Conservation (phyloP, 2,797 vertebrate species). For the Lithobates pipiens region DNA sequence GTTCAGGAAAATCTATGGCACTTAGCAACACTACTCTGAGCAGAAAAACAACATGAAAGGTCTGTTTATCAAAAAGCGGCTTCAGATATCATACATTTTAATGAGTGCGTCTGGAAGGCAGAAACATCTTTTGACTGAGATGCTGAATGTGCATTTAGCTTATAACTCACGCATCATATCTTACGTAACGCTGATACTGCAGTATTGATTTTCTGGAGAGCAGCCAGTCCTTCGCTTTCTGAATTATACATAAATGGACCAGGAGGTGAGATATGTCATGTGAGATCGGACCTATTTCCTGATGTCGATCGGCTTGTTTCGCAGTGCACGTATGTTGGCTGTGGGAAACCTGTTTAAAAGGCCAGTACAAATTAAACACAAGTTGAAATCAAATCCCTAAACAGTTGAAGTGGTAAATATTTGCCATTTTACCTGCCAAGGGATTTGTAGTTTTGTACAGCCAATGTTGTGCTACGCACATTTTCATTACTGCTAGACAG, state of each 20-base stretch:
- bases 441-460: background rate
- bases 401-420: no score
- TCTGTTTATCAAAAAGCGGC: slow-evolving; percentile 30
- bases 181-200: slow-evolving; percentile 58
- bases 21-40: slow-evolving; percentile 2
- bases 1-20: background rate
- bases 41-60: slow-evolving; percentile 21
- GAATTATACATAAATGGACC: slow-evolving; percentile 44
- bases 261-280: slow-evolving; percentile 13
- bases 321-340: background rate
- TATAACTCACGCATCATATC: slow-evolving; percentile 40
- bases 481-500: background rate
- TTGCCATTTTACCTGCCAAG: background rate
- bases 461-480: background rate
- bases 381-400: background rate
- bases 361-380: background rate
- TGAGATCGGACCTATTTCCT: background rate
- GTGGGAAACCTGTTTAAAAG: background rate
- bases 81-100: slow-evolving; percentile 54
- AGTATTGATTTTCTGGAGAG: slow-evolving; percentile 47
- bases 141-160: slow-evolving; percentile 52
- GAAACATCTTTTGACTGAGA: slow-evolving; percentile 37
- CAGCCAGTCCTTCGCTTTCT: slow-evolving; percentile 40
- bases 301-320: background rate
- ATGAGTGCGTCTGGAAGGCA: slow-evolving; percentile 49